A percentile compares a stretch with the other conserved stretches of the same genome.
These are phyloP conservation scores for Acheta domesticus DNA, from an alignment of 2,888 invertebrate species.

Conservation along the genomic window DNA sequence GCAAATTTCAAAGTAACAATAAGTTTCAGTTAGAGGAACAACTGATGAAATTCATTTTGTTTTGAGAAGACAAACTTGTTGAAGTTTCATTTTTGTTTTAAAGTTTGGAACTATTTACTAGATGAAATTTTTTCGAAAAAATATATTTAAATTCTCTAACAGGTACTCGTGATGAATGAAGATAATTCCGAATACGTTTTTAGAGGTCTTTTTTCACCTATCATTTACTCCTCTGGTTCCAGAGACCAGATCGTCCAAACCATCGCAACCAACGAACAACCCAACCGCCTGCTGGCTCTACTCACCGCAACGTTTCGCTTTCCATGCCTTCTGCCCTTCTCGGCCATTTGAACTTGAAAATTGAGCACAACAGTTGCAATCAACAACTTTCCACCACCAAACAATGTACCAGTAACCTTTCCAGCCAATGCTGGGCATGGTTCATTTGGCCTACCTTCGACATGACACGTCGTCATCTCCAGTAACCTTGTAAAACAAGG, in stretches of 20 bases:
- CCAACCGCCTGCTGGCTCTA: constrained; percentile 35
- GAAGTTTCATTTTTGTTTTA: too few species aligned
- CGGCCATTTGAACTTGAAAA: constrained; percentile 35
- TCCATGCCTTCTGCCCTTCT: constrained; percentile 30
- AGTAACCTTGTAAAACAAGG: not conserved
- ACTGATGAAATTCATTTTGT: too few species aligned
- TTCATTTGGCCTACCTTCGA: constrained; percentile 1
- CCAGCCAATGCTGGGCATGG: not conserved
- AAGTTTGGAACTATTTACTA: too few species aligned
- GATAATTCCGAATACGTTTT: constrained; percentile 36
- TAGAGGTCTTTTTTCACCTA: constrained; percentile 36
- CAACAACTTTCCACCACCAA: constrained; percentile 32
- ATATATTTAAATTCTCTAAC: not conserved
- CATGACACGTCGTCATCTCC: not conserved
- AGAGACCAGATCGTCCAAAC: constrained; percentile 36
- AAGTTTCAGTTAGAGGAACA: too few species aligned
- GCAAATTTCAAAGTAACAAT: too few species aligned
- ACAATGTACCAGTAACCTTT: not conserved
- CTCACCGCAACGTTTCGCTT: constrained; percentile 34
- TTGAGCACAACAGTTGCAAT: constrained; percentile 28
- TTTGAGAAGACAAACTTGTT: too few species aligned
- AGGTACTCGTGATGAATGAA: constrained; percentile 2
- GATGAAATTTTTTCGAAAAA: not conserved
- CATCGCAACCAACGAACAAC: constrained; percentile 35
- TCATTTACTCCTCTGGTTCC: constrained; percentile 36